A percentile compares a stretch with the other conserved stretches of the same genome.
These are phyloP conservation scores for Epirrita christyi DNA, from an alignment of 2,888 invertebrate species.

Conservation along the genomic window DNA sequence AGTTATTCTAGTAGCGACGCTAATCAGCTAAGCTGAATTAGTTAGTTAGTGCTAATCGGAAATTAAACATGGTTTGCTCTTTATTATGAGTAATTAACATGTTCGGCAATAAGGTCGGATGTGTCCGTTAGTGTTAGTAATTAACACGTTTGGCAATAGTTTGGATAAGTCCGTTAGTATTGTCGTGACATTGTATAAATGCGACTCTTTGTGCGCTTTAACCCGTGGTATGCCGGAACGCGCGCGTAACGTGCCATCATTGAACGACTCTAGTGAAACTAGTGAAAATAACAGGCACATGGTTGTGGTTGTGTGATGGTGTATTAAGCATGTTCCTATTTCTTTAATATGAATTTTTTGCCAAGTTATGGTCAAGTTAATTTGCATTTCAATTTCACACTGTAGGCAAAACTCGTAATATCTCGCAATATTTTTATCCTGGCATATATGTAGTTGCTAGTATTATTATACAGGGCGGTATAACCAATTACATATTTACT, in stretches of 20 bases:
- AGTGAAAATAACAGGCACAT: conserved; percentile 2
- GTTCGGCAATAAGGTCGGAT: conserved; percentile 45
- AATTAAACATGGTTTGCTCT: conserved; percentile 44
- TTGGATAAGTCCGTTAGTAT: too few species aligned
- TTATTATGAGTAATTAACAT: conserved; percentile 48
- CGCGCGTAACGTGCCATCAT: not conserved
- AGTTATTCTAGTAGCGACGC: conserved; percentile 40
- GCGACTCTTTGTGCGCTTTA: conserved; percentile 5
- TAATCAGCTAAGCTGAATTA: conserved; percentile 49
- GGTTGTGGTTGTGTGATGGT: not conserved
- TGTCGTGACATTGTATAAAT: conserved; percentile 9
- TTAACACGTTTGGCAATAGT: conserved; percentile 16
- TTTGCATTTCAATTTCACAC: too few species aligned
- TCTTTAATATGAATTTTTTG: not conserved
- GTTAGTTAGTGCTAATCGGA: conserved; percentile 52
- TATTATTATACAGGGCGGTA: too few species aligned
- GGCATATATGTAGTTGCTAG: too few species aligned
- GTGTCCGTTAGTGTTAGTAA: conserved; percentile 33
- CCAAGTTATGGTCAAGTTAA: not conserved
- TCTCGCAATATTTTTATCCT: too few species aligned
- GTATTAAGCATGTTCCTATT: not conserved
- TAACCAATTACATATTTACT: too few species aligned
- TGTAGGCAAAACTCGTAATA: too few species aligned
- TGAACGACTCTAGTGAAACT: not conserved
- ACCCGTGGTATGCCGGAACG: conserved; percentile 10